Conservation (phyloP, 2,888 invertebrate species). For the Melanostoma mellinum region DNA sequence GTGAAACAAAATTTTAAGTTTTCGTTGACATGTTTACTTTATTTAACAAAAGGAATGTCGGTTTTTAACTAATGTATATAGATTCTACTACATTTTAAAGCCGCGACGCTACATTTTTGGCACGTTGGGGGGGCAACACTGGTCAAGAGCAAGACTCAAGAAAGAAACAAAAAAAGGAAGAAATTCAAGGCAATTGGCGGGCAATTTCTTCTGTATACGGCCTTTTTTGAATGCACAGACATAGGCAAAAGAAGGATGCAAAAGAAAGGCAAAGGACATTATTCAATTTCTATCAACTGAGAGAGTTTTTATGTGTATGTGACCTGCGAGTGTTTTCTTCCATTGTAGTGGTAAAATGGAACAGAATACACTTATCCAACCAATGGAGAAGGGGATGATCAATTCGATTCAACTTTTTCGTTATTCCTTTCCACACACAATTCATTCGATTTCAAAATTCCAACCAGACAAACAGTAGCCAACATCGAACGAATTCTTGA, state of each 20-base stretch:
- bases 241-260: background rate
- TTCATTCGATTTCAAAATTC: background rate
- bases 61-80: too few relatives aligned
- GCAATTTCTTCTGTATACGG: conserved; percentile 34
- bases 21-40: too few relatives aligned
- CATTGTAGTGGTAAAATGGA: conserved; percentile 7
- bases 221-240: background rate
- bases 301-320: background rate
- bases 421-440: background rate
- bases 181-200: conserved; percentile 46
- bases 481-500: conserved; percentile 16
- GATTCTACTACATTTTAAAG: too few relatives aligned
- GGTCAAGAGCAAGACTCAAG: conserved; percentile 38
- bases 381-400: conserved; percentile 27
- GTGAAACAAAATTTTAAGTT: too few relatives aligned
- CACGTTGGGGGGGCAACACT: too few relatives aligned
- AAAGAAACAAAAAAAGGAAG: conserved; percentile 15
- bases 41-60: too few relatives aligned
- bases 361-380: background rate
- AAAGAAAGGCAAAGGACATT: too few relatives aligned
- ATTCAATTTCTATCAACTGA: conserved; percentile 48
- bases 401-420: conserved; percentile 28
- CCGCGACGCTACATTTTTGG: too few relatives aligned
- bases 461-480: conserved; percentile 58
- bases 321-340: too few relatives aligned